Percentiles rank a stretch among this genome's conserved stretches.
Evolutionary conservation across 1,140 invertebrate genomes (phyloP).

Genomic region (Holotrichia oblita): DNA sequence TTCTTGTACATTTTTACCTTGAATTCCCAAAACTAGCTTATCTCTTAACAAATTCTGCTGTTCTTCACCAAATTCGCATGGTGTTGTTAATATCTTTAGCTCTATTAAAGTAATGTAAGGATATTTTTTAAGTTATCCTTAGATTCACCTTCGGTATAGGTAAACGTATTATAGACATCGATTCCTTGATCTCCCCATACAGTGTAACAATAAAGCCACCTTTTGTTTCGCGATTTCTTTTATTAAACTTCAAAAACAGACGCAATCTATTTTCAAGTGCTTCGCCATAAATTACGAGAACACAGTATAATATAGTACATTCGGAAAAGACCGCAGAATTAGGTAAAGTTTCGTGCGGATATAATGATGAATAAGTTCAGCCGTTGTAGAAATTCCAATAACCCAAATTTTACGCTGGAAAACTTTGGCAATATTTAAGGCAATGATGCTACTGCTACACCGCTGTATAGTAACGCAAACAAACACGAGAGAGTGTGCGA

Average conservation of each 20-base stretch:
- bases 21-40: too few relatives aligned
- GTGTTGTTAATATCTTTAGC: too few relatives aligned
- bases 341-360: constrained; percentile 8
- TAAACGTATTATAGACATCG: too few relatives aligned
- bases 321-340: neutral
- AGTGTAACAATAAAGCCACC: too few relatives aligned
- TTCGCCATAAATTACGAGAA: neutral
- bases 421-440: constrained; percentile 29
- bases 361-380: constrained; percentile 30
- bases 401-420: constrained; percentile 29
- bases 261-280: constrained; percentile 16
- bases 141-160: too few relatives aligned
- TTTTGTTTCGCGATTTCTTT: neutral
- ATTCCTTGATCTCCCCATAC: too few relatives aligned
- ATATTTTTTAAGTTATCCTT: too few relatives aligned
- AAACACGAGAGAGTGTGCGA: neutral
- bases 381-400: constrained; percentile 25
- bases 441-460: constrained; percentile 21
- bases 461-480: neutral
- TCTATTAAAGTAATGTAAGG: too few relatives aligned
- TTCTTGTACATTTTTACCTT: too few relatives aligned
- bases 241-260: constrained; percentile 2
- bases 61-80: too few relatives aligned
- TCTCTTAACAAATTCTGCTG: too few relatives aligned
- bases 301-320: neutral